These are phyloP conservation scores for Pithys albifrons DNA, from an alignment of 2,113 vertebrate species.

Conservation along the genomic window DNA sequence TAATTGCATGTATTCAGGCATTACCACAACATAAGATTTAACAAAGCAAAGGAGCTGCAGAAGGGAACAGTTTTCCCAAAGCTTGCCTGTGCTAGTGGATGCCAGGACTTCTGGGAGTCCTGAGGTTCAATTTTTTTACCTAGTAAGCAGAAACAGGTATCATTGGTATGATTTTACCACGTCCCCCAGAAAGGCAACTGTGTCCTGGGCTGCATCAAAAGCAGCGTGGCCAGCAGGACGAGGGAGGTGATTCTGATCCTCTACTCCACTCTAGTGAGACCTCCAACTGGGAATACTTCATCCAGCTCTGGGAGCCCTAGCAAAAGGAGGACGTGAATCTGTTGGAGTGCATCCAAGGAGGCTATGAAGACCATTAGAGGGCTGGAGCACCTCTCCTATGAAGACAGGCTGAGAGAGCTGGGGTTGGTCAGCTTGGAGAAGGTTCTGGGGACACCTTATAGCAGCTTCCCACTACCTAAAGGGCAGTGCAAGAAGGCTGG, in stretches of 20 bases:
- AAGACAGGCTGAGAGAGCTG: neutral
- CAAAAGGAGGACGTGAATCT: neutral
- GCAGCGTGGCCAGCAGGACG: rapidly evolving
- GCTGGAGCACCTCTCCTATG: neutral
- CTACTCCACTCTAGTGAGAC: neutral
- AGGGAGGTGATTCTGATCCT: neutral
- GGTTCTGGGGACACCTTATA: neutral
- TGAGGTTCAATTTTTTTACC: neutral
- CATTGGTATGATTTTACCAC: neutral
- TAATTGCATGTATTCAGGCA: neutral
- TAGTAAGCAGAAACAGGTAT: neutral
- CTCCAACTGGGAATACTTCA: neutral
- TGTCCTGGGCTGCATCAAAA: neutral
- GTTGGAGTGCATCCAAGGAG: neutral
- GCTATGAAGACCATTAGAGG: neutral
- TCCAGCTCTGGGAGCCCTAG: neutral
- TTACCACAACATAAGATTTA: neutral
- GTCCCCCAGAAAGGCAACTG: neutral
- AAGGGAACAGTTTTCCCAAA: neutral
- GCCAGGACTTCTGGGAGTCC: neutral
- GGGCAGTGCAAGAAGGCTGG: neutral
- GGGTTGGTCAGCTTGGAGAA: neutral
- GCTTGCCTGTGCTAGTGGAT: neutral
- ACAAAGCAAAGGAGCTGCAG: neutral
- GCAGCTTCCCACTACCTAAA: neutral